Percentiles rank a stretch among this genome's conserved stretches.
Conservation (phyloP, 1,140 invertebrate species). For the Daktulosphaira vitifoliae region DNA sequence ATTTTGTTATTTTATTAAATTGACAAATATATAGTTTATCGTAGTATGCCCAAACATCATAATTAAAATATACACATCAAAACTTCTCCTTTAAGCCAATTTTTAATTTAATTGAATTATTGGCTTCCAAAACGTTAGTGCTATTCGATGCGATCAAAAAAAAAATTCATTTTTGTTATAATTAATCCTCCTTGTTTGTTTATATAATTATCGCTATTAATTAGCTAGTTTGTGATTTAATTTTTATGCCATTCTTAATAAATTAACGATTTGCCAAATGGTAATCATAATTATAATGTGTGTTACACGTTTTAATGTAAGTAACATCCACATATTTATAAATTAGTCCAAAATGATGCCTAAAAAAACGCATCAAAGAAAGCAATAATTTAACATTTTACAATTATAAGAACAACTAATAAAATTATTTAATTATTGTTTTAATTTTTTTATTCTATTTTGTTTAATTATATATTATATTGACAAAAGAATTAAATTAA, state of each 20-base stretch:
- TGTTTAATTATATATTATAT: no score
- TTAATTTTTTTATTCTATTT: no score
- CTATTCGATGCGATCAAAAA: conserved; percentile 28
- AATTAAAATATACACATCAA: neutral
- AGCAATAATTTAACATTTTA: no score
- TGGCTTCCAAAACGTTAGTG: conserved; percentile 19
- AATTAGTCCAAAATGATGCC: no score
- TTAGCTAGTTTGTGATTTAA: conserved; percentile 32
- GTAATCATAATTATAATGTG: neutral
- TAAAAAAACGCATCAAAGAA: no score
- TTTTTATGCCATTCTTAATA: conserved; percentile 27
- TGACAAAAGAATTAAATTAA: no score
- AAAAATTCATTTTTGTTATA: neutral
- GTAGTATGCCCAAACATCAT: no score
- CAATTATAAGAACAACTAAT: no score
- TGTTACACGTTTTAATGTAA: neutral
- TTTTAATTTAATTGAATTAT: neutral
- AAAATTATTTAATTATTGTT: no score
- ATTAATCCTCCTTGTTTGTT: neutral
- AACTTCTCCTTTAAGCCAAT: neutral
- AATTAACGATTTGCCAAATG: conserved; percentile 32
- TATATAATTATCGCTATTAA: conserved; percentile 15
- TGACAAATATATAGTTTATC: no score
- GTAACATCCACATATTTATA: neutral
- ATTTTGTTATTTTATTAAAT: no score